These are phyloP conservation scores for Caenorhabditis briggsae DNA, from an alignment of 1,140 invertebrate genomes.

Conservation along the genomic window DNA sequence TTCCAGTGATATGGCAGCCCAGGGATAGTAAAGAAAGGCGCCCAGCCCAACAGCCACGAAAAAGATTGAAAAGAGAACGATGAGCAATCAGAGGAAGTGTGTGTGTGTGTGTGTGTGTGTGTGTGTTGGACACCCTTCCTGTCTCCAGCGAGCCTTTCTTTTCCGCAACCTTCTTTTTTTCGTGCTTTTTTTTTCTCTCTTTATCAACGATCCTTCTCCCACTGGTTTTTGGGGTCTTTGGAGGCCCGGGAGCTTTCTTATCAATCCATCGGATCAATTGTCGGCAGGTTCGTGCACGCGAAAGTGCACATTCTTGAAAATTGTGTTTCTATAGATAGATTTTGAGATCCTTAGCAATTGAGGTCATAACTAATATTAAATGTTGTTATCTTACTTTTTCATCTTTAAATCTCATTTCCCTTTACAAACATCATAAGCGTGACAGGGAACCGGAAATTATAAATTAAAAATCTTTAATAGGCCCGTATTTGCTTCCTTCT, in stretches of 20 bases:
- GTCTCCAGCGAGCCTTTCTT: conserved; percentile 39
- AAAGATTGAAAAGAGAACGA: conserved; percentile 55
- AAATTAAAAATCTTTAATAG: too few species aligned
- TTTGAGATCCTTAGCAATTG: too few species aligned
- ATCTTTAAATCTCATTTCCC: too few species aligned
- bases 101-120: conserved; percentile 37
- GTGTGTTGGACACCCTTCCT: conserved; percentile 52
- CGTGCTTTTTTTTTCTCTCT: conserved; percentile 1
- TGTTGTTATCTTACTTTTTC: too few species aligned
- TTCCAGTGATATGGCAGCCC: conserved; percentile 46
- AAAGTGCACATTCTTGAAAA: conserved; percentile 20
- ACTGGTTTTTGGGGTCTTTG: conserved; percentile 7
- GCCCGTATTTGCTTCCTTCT: too few species aligned
- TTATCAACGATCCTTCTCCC: conserved; percentile 27
- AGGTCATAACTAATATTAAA: too few species aligned
- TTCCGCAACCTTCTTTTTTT: conserved; percentile 39
- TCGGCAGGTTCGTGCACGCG: background rate
- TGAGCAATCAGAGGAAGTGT: conserved; percentile 52
- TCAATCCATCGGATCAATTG: conserved; percentile 44
- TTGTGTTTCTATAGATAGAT: background rate
- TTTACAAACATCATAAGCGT: too few species aligned
- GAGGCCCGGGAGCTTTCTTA: background rate
- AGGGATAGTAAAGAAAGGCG: conserved; percentile 37
- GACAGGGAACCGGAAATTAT: too few species aligned
- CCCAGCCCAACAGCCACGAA: conserved; percentile 54